phyloP scores from a whole-genome alignment of 1,140 invertebrate species.

The Drosophila chauvacae region DNA sequence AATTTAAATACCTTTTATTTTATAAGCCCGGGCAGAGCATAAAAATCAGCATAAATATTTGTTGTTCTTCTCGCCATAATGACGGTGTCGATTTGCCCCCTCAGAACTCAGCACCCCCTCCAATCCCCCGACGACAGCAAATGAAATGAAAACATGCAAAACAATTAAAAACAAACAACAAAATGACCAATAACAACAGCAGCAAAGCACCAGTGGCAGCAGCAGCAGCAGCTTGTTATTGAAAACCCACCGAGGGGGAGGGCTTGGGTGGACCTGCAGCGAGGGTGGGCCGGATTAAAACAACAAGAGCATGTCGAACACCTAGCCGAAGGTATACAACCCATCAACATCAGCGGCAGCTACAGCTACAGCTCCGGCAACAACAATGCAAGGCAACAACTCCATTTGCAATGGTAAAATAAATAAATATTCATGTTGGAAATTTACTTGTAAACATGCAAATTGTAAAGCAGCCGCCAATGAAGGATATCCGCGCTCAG shows the following conservation, averaged over 20 bases:
- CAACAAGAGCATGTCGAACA: slow-evolving; percentile 50
- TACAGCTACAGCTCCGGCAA: not conserved
- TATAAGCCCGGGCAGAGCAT: slow-evolving; percentile 22
- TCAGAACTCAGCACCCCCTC: not conserved
- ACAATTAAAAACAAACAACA: slow-evolving; percentile 73
- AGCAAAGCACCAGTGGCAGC: not conserved
- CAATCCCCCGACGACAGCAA: slow-evolving; percentile 31
- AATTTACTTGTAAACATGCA: slow-evolving; percentile 64
- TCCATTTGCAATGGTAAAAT: slow-evolving; percentile 55
- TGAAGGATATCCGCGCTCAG: slow-evolving; percentile 9
- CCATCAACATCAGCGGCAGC: slow-evolving; percentile 43
- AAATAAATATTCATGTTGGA: slow-evolving; percentile 59
- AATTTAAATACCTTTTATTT: slow-evolving; percentile 39
- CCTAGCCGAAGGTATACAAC: slow-evolving; percentile 50
- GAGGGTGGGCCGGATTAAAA: slow-evolving; percentile 36
- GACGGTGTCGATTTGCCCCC: slow-evolving; percentile 32
- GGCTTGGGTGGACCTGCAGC: not conserved
- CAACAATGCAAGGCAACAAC: slow-evolving; percentile 37
- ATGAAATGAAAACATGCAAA: slow-evolving; percentile 73
- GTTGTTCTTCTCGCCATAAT: slow-evolving; percentile 49
- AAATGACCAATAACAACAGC: slow-evolving; percentile 42
- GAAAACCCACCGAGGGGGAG: slow-evolving; percentile 11
- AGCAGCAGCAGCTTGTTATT: slow-evolving; percentile 39
- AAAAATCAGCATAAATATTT: slow-evolving; percentile 50
- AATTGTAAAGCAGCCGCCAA: slow-evolving; percentile 50